Base-by-base conservation (phyloP, 1,140 invertebrate genomes). In the Tyrophagus putrescentiae region DNA sequence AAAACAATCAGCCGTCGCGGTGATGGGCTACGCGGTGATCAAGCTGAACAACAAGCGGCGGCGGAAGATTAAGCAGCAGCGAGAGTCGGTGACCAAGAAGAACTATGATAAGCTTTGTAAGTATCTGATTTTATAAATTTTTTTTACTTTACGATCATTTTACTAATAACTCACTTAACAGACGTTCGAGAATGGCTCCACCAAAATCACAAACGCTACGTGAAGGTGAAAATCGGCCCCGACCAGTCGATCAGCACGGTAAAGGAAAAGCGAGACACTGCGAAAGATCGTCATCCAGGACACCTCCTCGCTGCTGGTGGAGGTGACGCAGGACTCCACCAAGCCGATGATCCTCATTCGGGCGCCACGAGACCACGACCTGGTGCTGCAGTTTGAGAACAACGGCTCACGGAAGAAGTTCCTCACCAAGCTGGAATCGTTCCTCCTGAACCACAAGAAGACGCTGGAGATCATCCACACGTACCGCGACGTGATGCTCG, bases 161-260 rank as follows among this genome's bases (percentile, higher is more conserved):
- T 13, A 21, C 5, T 33, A 48, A 18, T 3, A 1, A 21, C 13
- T 28, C 1, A 16, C 33, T 0, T 65, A 50, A n/a, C 39, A 67
- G 77, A 88, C 32, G 88, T 91, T 18, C 81, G 89, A 27, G 92
- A 97, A 72, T 96, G 92, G 92, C 73, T 96, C 4, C 90, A 95
- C 68, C 88, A 89, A 16, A 91, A 92, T 65, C 83, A 92, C 69
- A 88, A 88, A 65, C 77, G 92, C 6, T 73, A 90, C 6, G 88
- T 95, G 0, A 93, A 91, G 67, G 79, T 96, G 0, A 84, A 89
- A 66, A 87, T 78, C 60, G 76, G 76, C 11, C 71, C 72, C 3
- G 72, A 74, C 36, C 79, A 84, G 0, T 81, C 83, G 0, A 76
- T 93, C 7, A 80, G 88, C 64, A 85, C 87, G 2, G 82, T 90